Percentiles rank a stretch among this genome's conserved stretches.
Evolutionary conservation across 1,140 invertebrate species (phyloP).

Genomic region (fruit fly (Drosophila melanogaster)): Release_6_plus_ISO1_MT NC_004354.4:5859501-5860000

Average conservation of each 20-base stretch:
- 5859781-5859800: background rate
- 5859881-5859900: slow-evolving; percentile 43
- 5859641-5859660: too few species aligned
- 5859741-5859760: background rate
- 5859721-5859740: slow-evolving; percentile 6
- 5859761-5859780: slow-evolving; percentile 26
- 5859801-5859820: too few species aligned
- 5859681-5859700: slow-evolving; percentile 4
- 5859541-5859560: background rate
- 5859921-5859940: slow-evolving; percentile 44
- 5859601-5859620: slow-evolving; percentile 2
- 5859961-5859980: background rate
- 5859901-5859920: slow-evolving; percentile 65
- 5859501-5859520: too few species aligned
- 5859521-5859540: background rate
- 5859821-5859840: slow-evolving; percentile 1
- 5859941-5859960: slow-evolving; percentile 7
- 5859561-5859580: background rate
- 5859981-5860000: background rate
- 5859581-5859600: slow-evolving; percentile 3
- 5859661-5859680: background rate
- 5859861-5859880: slow-evolving; percentile 39
- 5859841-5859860: slow-evolving; percentile 4
- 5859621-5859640: background rate
- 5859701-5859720: background rate